Base-by-base conservation (phyloP, 2,888 invertebrate species). In the Trichacis sp. region DNA sequence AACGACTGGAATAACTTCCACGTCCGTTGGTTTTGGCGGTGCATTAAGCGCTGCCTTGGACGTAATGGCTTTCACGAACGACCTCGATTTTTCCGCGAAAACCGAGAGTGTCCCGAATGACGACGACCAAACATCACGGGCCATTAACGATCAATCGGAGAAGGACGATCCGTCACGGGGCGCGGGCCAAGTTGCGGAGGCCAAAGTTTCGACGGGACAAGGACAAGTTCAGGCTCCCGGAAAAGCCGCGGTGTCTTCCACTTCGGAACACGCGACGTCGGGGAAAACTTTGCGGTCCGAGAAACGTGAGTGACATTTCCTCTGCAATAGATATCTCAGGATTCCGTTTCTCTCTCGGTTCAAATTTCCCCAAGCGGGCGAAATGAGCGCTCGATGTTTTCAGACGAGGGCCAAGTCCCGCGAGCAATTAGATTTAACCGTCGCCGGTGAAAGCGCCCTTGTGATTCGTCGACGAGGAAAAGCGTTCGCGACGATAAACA, bases 61-160 rank as follows among this genome's bases (percentile, higher is more conserved):
- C 79, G 93, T 94, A 69, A 91, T 96, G 87, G 91, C 93, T 0
- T 94, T 93, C 84, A 91, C 93, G 8, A 90, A 91, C 72, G 94
- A 95, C 79, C 85, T 92, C 58, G 90, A 90, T 69, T 80, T 90
- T 69, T 77, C 79, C 52, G 54, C 73, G 50, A 73, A 56, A 68
- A 72, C 68, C 69, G 72, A 73, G 50, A 64, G 69, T 8, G 33
- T 76, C 78, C 58, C 77, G 81, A 73, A 79, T 81, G 65, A 73
- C 80, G 70, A 76, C 6, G 78, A 81, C 11, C 77, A 76, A 66
- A 64, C 45, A 14, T 47, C 20, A 12, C 40, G 40, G 18, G 8
- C 29, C n/a, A 19, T 30, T 30, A 55, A 30, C 40, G 43, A 64
- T 64, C 59, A 64, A 59, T 65, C 57, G 48, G 59, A 61, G 33